A percentile compares a stretch with the other conserved stretches of the same genome.
phyloP scores from a whole-genome alignment of 2,113 vertebrate genomes.

The Sminthopsis crassicaudata region DNA sequence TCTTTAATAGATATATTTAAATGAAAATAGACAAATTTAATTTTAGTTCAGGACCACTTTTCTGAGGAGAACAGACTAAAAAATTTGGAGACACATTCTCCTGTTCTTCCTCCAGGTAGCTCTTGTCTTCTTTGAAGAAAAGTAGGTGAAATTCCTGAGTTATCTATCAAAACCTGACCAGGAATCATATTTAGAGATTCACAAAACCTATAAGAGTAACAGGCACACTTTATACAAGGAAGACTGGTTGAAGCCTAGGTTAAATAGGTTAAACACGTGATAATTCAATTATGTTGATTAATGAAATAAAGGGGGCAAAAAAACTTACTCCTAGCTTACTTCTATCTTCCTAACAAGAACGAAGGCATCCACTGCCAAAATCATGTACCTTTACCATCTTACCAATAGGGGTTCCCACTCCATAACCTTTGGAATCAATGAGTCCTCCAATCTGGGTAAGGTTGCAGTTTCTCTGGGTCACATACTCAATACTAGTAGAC shows the following conservation, averaged over 20 bases:
- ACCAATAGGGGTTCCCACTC: constrained; percentile 98
- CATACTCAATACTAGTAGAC: constrained; percentile 98
- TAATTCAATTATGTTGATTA: background rate
- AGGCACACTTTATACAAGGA: background rate
- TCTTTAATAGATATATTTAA: background rate
- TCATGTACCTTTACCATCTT: constrained; percentile 71
- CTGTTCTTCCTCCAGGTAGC: background rate
- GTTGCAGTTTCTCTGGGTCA: constrained; percentile 98
- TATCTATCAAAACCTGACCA: background rate
- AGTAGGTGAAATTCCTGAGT: background rate
- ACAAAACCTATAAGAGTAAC: background rate
- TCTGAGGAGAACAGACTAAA: background rate
- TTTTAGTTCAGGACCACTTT: background rate
- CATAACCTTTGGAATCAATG: constrained; percentile 98
- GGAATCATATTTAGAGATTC: background rate
- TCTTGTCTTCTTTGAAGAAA: background rate
- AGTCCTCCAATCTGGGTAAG: constrained; percentile 98
- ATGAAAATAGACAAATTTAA: background rate
- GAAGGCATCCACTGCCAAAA: background rate
- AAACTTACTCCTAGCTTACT: background rate
- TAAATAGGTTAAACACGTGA: background rate
- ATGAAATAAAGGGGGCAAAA: background rate
- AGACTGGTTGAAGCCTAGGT: background rate
- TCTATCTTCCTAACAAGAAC: background rate
- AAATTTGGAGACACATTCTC: background rate